Percentiles rank a stretch among this genome's conserved stretches.
Evolutionary conservation across 2,113 vertebrate genomes (phyloP).

Genomic region (Hyla sarda): DNA sequence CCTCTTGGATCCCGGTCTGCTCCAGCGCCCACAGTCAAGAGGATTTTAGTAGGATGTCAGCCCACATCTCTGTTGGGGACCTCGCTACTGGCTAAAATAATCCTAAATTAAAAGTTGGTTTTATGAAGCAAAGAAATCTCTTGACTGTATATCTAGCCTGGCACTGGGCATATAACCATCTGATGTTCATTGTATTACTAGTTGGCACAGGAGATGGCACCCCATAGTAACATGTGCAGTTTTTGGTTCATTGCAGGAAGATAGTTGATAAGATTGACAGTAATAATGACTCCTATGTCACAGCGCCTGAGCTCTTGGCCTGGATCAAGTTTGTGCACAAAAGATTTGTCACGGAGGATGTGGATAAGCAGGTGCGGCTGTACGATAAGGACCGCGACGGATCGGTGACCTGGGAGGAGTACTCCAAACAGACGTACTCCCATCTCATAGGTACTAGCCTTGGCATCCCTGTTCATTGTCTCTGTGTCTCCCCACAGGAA

Average conservation of each 20-base stretch:
- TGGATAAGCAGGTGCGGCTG: constrained; percentile 14
- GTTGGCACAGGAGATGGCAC: background rate
- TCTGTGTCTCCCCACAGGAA: constrained; percentile 71
- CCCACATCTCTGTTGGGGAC: no score
- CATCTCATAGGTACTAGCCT: constrained; percentile 39
- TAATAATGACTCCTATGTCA: constrained; percentile 52
- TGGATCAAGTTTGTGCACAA: constrained; percentile 53
- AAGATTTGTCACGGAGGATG: constrained; percentile 29
- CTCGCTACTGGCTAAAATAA: no score
- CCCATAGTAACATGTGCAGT: background rate
- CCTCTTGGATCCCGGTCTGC: no score
- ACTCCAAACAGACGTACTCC: constrained; percentile 16
- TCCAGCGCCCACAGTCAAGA: no score
- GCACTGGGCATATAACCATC: background rate
- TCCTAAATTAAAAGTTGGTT: no score
- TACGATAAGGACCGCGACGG: constrained; percentile 44
- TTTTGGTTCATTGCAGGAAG: constrained; percentile 52
- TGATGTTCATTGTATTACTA: background rate
- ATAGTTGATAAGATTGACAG: constrained; percentile 57
- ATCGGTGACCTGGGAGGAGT: constrained; percentile 48
- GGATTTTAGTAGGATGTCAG: no score
- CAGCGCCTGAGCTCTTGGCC: constrained; percentile 27
- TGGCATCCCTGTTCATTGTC: background rate
- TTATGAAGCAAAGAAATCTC: no score
- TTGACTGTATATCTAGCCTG: no score